Base-by-base conservation (phyloP, 2,113 vertebrate genomes). In the Heliornis fulica region DNA sequence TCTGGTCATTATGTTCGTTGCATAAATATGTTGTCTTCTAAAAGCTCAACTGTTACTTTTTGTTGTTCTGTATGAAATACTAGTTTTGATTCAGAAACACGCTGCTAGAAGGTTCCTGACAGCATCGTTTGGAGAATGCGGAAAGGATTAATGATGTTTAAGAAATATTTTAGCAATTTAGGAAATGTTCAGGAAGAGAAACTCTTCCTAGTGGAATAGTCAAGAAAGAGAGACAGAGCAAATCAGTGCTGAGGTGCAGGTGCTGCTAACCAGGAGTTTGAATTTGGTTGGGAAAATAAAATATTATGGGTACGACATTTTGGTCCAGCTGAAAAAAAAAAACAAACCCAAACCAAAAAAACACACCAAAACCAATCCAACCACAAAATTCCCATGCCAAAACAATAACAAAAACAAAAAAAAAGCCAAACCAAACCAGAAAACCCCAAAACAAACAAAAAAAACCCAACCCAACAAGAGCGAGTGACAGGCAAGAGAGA, bases 231-330 rank as follows among this genome's bases (percentile, higher is more conserved):
- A 87, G 21, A 26, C 38, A 51, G 74, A 71, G 41, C 57, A 91
- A 68, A 51, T 64, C 23, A 8, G 22, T 34, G 53, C 40, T 34
- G 50, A 80, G 13, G 40, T 72, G 23, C 17, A 69, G 36, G n/a
- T 66, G 32, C 13, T 46, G 20, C 29, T 78, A 69, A 66, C 32
- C 15, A 54, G 36, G 68, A 87, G 20, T 46, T 61, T 76, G 72
- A 66, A 41, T 75, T 74, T 51, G 29, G 20, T 83, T 83, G 68
- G 48, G 74, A 53, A 94, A 83, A 65, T 22, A 31, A 88, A 76
- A n/a, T 4, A 4, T 46, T 64, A 29, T 22, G 57, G 16, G 26
- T n/a, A 40, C 1, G 1, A 57, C 18, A 2, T 54, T 92, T 70
- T 54, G 4, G 9, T 63, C 31, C 8, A 9, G 5, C 21, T 66